Evolutionary conservation across 2,888 invertebrate species (phyloP), one percentile per base, ranked within the genome.

Genomic region (Ormyrus labotus): DNA sequence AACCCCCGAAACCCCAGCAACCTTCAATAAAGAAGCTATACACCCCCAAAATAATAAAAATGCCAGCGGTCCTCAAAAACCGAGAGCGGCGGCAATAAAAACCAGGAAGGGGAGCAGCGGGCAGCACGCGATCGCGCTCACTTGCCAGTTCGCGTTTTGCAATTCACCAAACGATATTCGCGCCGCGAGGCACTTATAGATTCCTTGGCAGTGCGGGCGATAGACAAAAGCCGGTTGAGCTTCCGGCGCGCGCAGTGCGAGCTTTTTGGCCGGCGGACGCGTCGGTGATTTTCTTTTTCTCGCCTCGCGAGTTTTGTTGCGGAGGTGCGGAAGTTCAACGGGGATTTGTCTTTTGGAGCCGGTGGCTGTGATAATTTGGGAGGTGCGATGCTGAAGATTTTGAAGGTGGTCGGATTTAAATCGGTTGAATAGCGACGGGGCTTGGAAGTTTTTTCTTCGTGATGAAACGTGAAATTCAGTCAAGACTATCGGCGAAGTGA

Each of bases 101-200:
- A 7, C n/a, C 9, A 73, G 57, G 73, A 55, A 73, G 64, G 55
- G 8, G 2, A 9, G 13, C 34, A 34, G 34, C 34, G 3, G 3
- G 34, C 34, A 4, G 50, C 34, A 19, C 65, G 6, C 47, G 55
- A 53, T 47, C 19, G 47, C 63, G 55, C 45, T 13, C 45, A 55
- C 34, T 55, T n/a, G 73, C 73, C 60, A 71, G 50, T 51, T 53
- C 50, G 51, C 53, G 53, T 63, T 72, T 51, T 63, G 61, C 45
- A 72, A 72, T 72, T 63, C 71, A 45, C 13, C 53, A 67, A 51
- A 34, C 34, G 50, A 67, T n/a, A 67, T n/a, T 65, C 50, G 65
- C 51, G 51, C 51, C 5, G 19, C 34, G 19, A 34, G 45, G 51
- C 61, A 55, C 48, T 55, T 55, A 47, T 47, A 57, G 57, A 58